Conservation (phyloP, 2,888 invertebrate genomes). For the Volucella zonaria region DNA sequence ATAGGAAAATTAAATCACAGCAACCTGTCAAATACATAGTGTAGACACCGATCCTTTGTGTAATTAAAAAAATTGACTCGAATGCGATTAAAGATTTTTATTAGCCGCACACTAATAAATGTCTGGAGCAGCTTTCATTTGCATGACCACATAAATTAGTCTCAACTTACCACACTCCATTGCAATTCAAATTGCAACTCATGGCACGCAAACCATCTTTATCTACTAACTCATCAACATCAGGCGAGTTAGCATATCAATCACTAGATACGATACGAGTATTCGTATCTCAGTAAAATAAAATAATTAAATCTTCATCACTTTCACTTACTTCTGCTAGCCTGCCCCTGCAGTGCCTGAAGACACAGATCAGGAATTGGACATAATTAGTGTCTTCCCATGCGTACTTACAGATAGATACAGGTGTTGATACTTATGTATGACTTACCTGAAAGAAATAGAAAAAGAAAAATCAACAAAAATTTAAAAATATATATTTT, state of each 20-base stretch:
- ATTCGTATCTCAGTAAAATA: neutral
- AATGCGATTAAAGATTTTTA: neutral
- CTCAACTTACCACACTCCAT: neutral
- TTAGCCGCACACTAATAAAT: neutral
- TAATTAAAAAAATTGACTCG: neutral
- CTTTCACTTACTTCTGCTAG: constrained; percentile 11
- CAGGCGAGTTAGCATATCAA: constrained; percentile 7
- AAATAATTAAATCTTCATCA: neutral
- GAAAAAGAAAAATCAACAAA: neutral
- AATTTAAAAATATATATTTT: neutral
- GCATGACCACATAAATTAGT: neutral
- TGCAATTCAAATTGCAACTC: neutral
- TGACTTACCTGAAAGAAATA: constrained; percentile 40
- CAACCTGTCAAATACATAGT: too few species aligned
- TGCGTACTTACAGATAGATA: constrained; percentile 6
- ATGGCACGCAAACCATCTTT: constrained; percentile 1
- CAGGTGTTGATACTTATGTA: neutral
- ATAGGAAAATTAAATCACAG: too few species aligned
- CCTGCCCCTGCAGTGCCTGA: neutral
- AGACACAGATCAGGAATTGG: neutral
- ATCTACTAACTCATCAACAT: constrained; percentile 5
- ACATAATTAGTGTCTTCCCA: constrained; percentile 6
- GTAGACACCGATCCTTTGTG: too few species aligned
- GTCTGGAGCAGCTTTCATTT: constrained; percentile 17
- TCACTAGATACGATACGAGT: neutral